Conservation (phyloP, 2,888 invertebrate genomes). For the Lasiommata megera region DNA sequence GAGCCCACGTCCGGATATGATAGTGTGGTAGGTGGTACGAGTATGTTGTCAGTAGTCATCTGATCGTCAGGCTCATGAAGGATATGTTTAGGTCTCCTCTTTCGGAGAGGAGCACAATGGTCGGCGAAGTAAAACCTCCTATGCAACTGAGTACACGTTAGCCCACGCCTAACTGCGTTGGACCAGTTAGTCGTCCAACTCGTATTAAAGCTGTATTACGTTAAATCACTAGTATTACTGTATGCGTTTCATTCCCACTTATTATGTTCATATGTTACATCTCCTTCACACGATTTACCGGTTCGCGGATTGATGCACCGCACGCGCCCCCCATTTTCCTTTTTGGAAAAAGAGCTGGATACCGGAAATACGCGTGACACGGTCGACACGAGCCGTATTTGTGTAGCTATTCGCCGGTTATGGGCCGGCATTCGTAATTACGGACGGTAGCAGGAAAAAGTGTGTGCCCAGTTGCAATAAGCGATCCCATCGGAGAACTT, state of each 20-base stretch:
- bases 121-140: too few species aligned
- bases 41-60: too few species aligned
- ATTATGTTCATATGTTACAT: constrained; percentile 3
- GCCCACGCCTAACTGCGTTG: too few species aligned
- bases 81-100: too few species aligned
- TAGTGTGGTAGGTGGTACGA: too few species aligned
- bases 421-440: constrained; percentile 36
- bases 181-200: too few species aligned
- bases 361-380: constrained; percentile 39
- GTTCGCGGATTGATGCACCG: constrained; percentile 32
- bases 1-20: too few species aligned
- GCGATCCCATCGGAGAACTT: constrained; percentile 11
- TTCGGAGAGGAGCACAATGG: too few species aligned
- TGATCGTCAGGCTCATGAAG: too few species aligned
- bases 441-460: constrained; percentile 24
- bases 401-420: constrained; percentile 30
- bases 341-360: constrained; percentile 36
- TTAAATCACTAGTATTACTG: neutral
- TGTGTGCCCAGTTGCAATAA: constrained; percentile 5
- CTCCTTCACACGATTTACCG: constrained; percentile 30
- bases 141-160: too few species aligned
- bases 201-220: too few species aligned
- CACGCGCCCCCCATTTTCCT: constrained; percentile 40
- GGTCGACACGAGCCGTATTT: constrained; percentile 34
- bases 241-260: constrained; percentile 1